Percentiles rank a stretch among this genome's conserved stretches.
Evolutionary conservation across 1,140 invertebrate species (phyloP).

Genomic region (Octopus sinensis): DNA sequence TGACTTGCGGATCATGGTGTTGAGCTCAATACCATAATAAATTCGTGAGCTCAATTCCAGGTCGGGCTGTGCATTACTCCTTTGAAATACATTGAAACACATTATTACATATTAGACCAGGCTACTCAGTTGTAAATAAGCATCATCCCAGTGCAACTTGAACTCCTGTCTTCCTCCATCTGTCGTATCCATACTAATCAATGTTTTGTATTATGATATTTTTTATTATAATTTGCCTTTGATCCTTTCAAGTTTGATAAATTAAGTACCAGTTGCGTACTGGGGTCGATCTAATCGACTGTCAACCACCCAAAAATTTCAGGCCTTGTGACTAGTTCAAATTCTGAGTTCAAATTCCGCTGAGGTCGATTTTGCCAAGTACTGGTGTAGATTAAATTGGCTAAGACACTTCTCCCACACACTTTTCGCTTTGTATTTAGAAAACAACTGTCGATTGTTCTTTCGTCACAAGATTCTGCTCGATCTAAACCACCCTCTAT

Average conservation of each 20-base stretch:
- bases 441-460: too few relatives aligned
- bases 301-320: too few relatives aligned
- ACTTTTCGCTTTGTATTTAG: too few relatives aligned
- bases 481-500: too few relatives aligned
- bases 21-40: background rate
- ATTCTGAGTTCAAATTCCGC: rapidly evolving
- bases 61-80: background rate
- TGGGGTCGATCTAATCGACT: too few relatives aligned
- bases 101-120: background rate
- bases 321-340: too few relatives aligned
- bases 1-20: background rate
- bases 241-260: too few relatives aligned
- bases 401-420: too few relatives aligned
- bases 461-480: too few relatives aligned
- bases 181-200: background rate
- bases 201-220: background rate
- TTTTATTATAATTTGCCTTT: background rate
- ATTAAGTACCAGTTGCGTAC: too few relatives aligned
- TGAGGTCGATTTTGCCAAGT: too few relatives aligned
- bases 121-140: background rate
- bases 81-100: background rate
- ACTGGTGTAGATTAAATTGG: rapidly evolving
- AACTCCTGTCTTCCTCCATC: background rate
- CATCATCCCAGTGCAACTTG: background rate
- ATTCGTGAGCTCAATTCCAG: background rate